A percentile compares a stretch with the other conserved stretches of the same genome.
Evolutionary conservation across 64 coral and sea anemone genomes (phyloP).

Genomic region (Catalaphyllia jardinei): DNA sequence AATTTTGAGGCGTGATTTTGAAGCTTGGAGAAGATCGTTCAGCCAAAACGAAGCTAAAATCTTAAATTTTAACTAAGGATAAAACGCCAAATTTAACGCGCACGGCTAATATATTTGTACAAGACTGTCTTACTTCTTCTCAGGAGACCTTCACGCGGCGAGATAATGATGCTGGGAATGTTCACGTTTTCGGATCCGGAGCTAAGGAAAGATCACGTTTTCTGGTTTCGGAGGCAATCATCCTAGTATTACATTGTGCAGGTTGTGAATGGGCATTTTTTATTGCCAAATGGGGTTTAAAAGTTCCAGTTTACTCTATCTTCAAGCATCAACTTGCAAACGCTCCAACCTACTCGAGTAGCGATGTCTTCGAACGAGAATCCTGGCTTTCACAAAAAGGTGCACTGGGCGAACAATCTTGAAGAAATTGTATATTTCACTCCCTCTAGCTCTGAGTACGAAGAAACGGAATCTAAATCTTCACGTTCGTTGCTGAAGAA

Average conservation of each 20-base stretch:
- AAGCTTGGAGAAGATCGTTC: too few species aligned
- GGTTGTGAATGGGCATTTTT: not conserved
- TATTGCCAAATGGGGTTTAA: not conserved
- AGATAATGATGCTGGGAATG: not conserved
- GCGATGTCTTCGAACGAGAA: not conserved
- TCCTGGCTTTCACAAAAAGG: not conserved
- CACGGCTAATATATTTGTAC: not conserved
- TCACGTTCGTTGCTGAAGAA: not conserved
- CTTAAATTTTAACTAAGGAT: too few species aligned
- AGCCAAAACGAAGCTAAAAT: too few species aligned
- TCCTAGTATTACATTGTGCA: not conserved
- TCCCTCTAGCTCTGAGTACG: not conserved
- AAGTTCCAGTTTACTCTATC: not conserved
- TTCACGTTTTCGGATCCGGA: not conserved
- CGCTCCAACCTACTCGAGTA: not conserved
- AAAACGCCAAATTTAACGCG: too few species aligned
- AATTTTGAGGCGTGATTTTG: too few species aligned
- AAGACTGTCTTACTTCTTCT: not conserved
- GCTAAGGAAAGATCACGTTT: slow-evolving; percentile 9
- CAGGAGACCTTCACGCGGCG: not conserved
- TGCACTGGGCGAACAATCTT: not conserved
- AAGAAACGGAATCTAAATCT: slow-evolving; percentile 2
- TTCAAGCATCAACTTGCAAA: too few species aligned
- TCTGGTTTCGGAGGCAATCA: not conserved
- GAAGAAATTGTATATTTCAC: slow-evolving; percentile 21